Evolutionary conservation across 1,140 invertebrate species (phyloP), one percentile per base, ranked within the genome.

Genomic region (Orius laevigatus): DNA sequence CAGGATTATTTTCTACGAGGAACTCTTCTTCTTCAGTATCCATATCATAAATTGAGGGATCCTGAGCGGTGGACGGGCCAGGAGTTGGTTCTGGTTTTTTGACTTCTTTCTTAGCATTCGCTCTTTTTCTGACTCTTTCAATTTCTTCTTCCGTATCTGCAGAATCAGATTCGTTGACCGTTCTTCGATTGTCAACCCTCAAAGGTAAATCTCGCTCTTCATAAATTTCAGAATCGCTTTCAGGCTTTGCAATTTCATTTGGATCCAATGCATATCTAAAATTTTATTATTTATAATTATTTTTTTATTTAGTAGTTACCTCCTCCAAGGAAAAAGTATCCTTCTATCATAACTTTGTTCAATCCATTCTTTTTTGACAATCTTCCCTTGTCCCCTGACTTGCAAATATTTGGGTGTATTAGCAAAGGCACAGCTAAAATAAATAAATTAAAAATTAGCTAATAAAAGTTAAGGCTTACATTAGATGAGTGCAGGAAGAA

Each of bases 341-440:
- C 74, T 72, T 42, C 73, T 60, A 42, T 60, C 63, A 60, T 74
- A 65, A 58, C 78, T 84, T 45, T 80, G 74, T 48, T 74, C 68
- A 44, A 92, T 70, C 87, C 87, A 93, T 18, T 77, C 65, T 55
- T 77, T 78, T 12, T 63, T 78, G 1, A 87, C 79, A 57, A 86
- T 63, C 71, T 75, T 14, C 73, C 79, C 57, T 70, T 70, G 2
- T 14, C 73, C 75, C 57, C 69, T 67, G 0, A 87, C 83, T 64
- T 83, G 72, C 46, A 74, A 71, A 60, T 80, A 85, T 62, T 92
- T 92, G 10, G 87, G 88, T 18, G 88, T 92, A 60, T 90, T 89
- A 3, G 72, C 62, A 69, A 89, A 90, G 12, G 87, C 87, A 70
- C 87, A 91, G 41, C 84, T 88, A 57, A 31, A 65, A 65, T 55